Evolutionary conservation across 2,888 invertebrate genomes (phyloP), one percentile per base, ranked within the genome.

Genomic region (Litoditis marina): DNA sequence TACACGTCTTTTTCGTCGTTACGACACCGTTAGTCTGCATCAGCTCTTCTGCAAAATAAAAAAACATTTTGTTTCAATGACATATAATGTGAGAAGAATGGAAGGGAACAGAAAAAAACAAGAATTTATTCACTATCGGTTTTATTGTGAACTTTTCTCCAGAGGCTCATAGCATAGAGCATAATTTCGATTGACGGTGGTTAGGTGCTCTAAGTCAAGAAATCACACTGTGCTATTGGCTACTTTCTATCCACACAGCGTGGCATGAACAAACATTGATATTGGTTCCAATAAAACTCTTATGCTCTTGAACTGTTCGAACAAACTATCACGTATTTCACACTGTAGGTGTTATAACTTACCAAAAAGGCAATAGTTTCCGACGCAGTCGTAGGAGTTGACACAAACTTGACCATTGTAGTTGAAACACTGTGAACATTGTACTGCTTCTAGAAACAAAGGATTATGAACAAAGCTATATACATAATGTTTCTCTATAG

Each of bases 351-450:
- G 5, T 4, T 22, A 5, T 19, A 25, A 27, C 1, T 27, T 52
- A 62, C 62, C 62, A n/a, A 50, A 56, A 25, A 62, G 62, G 32
- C 62, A 62, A 27, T 56, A 62, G 44, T 62, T 53, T 16, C 56
- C 62, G 5, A 65, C 60, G 30, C 71, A 71, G 56, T 68, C 68
- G 5, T 64, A 65, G 2, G 68, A 66, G 53, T 62, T 68, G 0
- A 71, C 65, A 55, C 71, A 71, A 3, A 68, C 68, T 44, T 68
- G 71, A 28, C 66, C 66, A 36, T 68, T 68, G 50, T 71, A 71
- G 34, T 66, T 68, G 60, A 65, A 71, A 50, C 71, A 71, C 30
- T 66, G 66, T 16, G 55, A 53, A 53, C 71, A 71, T 30, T 57
- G 39, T 11, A 71, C 62, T 0, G 68, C 32, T 16, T 55, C 61